phyloP scores from a whole-genome alignment of 2,888 invertebrate species.

The Oasisia sp. region DNA sequence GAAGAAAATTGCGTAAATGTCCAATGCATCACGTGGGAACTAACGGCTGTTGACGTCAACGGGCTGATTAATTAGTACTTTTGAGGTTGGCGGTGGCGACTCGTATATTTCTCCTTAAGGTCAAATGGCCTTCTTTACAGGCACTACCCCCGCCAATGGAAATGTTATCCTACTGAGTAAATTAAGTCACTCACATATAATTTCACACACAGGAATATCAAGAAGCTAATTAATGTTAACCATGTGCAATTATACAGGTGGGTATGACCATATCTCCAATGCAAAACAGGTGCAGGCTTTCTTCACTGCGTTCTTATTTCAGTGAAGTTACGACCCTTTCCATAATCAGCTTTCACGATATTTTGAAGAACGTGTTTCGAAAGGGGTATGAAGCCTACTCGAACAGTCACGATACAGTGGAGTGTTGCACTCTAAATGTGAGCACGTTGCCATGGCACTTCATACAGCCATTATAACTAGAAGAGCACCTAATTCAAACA shows the following conservation, averaged over 20 bases:
- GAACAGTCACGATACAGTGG: neutral
- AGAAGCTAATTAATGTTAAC: neutral
- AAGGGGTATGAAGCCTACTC: neutral
- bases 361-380: neutral
- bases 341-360: neutral
- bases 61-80: neutral
- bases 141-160: neutral
- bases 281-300: neutral
- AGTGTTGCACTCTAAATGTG: neutral
- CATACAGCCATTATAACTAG: neutral
- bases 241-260: neutral
- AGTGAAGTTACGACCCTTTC: neutral
- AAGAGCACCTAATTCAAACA: neutral
- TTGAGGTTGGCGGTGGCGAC: neutral
- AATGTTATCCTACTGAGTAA: neutral
- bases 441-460: neutral
- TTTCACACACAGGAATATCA: neutral
- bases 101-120: neutral
- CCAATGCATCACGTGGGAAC: neutral
- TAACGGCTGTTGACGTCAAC: neutral
- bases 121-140: constrained; percentile 1
- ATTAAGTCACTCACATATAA: neutral
- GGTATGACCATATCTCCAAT: neutral
- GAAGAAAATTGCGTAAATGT: neutral
- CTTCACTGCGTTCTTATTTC: neutral